Percentiles rank a stretch among this genome's conserved stretches.
phyloP scores from a whole-genome alignment of 2,797 vertebrate genomes.

The Aldrovandia affinis region DNA sequence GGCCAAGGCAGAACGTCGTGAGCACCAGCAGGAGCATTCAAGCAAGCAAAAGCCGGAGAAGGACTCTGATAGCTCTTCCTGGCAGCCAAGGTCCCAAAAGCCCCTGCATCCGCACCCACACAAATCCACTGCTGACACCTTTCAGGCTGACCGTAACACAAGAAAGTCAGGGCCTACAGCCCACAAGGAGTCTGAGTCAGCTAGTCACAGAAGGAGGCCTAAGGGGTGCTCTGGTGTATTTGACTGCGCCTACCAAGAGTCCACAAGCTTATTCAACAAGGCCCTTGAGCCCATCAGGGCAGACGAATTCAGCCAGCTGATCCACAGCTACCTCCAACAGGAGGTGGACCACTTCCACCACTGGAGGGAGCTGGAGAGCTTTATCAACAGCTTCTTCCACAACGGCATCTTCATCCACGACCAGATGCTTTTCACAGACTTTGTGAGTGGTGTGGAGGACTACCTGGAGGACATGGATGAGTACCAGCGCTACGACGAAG shows the following conservation, averaged over 20 bases:
- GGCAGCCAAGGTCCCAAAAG: constrained; percentile 63
- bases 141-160: constrained; percentile 55
- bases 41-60: constrained; percentile 57
- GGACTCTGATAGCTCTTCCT: constrained; percentile 54
- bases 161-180: constrained; percentile 63
- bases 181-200: constrained; percentile 50
- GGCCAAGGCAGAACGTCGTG: constrained; percentile 48
- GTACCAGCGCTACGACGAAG: constrained; percentile 74
- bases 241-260: constrained; percentile 87
- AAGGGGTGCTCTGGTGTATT: constrained; percentile 82
- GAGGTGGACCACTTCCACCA: constrained; percentile 87
- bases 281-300: constrained; percentile 83
- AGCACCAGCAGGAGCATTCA: constrained; percentile 37
- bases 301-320: constrained; percentile 85
- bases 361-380: constrained; percentile 89
- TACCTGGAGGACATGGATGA: constrained; percentile 87
- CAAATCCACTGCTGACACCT: constrained; percentile 50
- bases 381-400: constrained; percentile 86
- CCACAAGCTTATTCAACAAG: constrained; percentile 82
- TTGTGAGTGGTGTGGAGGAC: constrained; percentile 87
- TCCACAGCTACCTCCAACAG: constrained; percentile 86
- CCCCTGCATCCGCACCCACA: constrained; percentile 56
- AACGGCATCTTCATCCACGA: constrained; percentile 93
- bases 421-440: constrained; percentile 94
- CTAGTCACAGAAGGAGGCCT: constrained; percentile 49